Evolutionary conservation across 2,888 invertebrate genomes (phyloP).

Genomic region (Drosophila monieri): DNA sequence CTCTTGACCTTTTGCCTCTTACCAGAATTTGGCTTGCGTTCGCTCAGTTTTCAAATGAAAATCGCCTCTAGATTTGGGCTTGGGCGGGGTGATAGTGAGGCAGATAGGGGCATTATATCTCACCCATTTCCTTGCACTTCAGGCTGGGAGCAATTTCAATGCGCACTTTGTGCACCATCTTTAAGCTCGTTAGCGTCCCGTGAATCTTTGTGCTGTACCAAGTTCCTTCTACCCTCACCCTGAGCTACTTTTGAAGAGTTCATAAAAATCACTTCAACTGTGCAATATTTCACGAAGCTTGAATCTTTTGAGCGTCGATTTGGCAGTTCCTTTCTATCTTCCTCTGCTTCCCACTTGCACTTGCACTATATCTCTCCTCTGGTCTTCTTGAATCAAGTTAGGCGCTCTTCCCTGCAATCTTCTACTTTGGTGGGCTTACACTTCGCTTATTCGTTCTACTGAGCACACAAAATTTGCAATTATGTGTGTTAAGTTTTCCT

Average conservation of each 20-base stretch:
- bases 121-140: background rate
- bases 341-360: background rate
- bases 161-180: constrained; percentile 47
- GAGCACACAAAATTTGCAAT: constrained; percentile 69
- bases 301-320: constrained; percentile 62
- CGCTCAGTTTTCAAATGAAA: background rate
- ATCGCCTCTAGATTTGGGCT: background rate
- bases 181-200: constrained; percentile 68
- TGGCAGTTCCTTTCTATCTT: constrained; percentile 5
- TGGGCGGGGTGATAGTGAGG: background rate
- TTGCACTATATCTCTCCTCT: background rate
- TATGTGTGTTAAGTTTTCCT: constrained; percentile 47
- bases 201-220: constrained; percentile 27
- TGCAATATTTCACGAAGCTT: constrained; percentile 72
- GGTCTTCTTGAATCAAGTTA: background rate
- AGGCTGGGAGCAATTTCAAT: constrained; percentile 42
- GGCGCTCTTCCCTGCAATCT: background rate
- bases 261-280: constrained; percentile 77
- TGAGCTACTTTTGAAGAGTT: constrained; percentile 67
- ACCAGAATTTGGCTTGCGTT: background rate
- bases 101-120: constrained; percentile 1
- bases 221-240: constrained; percentile 10
- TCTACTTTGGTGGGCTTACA: constrained; percentile 38
- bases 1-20: constrained; percentile 22
- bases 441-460: constrained; percentile 62